Evolutionary conservation across 2,797 vertebrate genomes (phyloP).

Genomic region (Lateolabrax maculatus): DNA sequence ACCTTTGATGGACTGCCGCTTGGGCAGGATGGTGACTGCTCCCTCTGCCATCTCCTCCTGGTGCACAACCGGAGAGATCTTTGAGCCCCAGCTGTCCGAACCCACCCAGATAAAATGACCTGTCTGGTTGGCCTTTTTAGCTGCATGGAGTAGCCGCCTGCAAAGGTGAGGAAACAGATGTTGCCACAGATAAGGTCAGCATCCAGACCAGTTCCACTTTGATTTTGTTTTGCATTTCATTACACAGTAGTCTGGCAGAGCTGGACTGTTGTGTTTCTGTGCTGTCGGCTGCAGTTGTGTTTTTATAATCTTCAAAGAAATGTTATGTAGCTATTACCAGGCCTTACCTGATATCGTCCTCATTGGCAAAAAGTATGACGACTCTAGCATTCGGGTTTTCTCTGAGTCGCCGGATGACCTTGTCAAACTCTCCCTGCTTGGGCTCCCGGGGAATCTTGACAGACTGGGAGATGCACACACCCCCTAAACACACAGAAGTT

Average conservation of each 20-base stretch:
- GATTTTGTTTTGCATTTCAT: conserved; percentile 59
- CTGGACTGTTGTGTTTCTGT: neutral
- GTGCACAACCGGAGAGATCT: conserved; percentile 93
- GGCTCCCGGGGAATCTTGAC: conserved; percentile 98
- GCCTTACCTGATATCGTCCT: conserved; percentile 96
- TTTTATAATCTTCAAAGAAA: conserved; percentile 59
- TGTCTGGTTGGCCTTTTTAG: conserved; percentile 95
- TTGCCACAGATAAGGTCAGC: conserved; percentile 68
- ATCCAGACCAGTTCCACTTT: conserved; percentile 50
- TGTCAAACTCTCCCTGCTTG: conserved; percentile 94
- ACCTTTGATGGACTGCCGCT: conserved; percentile 96
- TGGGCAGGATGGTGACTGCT: conserved; percentile 96
- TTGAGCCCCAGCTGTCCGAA: conserved; percentile 99
- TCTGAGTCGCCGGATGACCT: conserved; percentile 93
- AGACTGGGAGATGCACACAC: conserved; percentile 95
- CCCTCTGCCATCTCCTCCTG: conserved; percentile 97
- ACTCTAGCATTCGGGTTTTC: conserved; percentile 96
- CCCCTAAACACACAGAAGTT: conserved; percentile 83
- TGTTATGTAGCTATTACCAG: conserved; percentile 17
- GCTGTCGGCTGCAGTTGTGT: conserved; percentile 13
- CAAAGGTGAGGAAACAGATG: conserved; percentile 74
- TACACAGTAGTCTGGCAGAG: conserved; percentile 42
- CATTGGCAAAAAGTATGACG: conserved; percentile 96
- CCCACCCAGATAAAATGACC: conserved; percentile 99
- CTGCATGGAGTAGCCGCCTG: conserved; percentile 94